Percentiles rank a stretch among this genome's conserved stretches.
phyloP scores from a whole-genome alignment of 2,888 invertebrate genomes.

The Pachymerium ferrugineum region DNA sequence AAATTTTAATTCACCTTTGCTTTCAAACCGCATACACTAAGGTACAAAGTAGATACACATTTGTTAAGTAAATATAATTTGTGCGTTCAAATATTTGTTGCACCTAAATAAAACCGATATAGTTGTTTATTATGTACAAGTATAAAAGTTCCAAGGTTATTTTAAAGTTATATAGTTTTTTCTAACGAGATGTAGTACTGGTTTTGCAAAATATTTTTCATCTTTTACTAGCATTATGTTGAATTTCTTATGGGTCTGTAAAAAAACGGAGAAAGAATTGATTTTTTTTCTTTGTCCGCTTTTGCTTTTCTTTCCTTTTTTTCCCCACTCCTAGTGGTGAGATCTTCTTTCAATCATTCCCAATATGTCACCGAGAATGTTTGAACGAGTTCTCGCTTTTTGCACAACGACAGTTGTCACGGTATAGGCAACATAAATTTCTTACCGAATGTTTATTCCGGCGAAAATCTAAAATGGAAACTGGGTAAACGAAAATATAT shows the following conservation, averaged over 20 bases:
- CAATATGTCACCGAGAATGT: conserved; percentile 24
- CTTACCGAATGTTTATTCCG: conserved; percentile 7
- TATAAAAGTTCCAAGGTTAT: too few species aligned
- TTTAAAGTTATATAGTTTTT: too few species aligned
- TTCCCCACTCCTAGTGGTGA: background rate
- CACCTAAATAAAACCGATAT: too few species aligned
- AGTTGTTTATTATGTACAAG: too few species aligned
- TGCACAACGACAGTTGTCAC: conserved; percentile 25
- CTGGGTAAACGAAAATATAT: too few species aligned
- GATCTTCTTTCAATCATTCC: conserved; percentile 27
- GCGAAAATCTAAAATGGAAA: background rate
- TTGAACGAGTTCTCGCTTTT: conserved; percentile 24
- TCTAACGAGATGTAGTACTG: background rate
- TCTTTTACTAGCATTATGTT: conserved; percentile 7
- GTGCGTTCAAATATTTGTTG: too few species aligned
- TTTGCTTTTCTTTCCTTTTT: background rate
- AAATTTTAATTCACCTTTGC: too few species aligned
- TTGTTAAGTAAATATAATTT: too few species aligned
- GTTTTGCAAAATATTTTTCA: conserved; percentile 1
- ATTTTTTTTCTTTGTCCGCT: conserved; percentile 20
- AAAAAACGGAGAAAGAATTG: background rate
- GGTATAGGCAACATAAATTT: conserved; percentile 17
- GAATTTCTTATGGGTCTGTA: conserved; percentile 3
- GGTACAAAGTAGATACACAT: too few species aligned
- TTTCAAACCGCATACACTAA: too few species aligned